A percentile compares a stretch with the other conserved stretches of the same genome.
Conservation (phyloP, 2,797 vertebrate genomes). For the Merluccius polli region DNA sequence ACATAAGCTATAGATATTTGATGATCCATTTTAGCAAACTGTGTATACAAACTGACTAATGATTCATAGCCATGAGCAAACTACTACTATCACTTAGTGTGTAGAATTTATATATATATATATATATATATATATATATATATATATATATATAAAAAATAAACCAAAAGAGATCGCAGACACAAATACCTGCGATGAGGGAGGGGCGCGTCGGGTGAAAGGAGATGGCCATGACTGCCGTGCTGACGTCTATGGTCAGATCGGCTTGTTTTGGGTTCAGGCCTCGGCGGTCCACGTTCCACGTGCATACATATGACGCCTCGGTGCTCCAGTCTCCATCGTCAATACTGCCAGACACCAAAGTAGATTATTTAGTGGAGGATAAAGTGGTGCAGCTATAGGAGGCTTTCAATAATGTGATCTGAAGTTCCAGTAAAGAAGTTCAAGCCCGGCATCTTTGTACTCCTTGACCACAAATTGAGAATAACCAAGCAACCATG, state of each 20-base stretch:
- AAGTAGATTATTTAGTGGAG: no score
- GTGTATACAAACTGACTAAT: no score
- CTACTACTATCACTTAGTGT: no score
- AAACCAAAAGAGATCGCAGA: neutral
- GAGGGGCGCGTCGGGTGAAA: conserved; percentile 86
- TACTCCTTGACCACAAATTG: neutral
- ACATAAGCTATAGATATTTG: no score
- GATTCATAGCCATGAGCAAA: no score
- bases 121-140: no score
- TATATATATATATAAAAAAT: no score
- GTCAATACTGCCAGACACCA: conserved; percentile 64
- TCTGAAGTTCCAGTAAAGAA: neutral
- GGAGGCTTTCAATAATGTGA: neutral
- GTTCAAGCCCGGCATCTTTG: neutral
- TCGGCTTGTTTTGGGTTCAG: conserved; percentile 77
- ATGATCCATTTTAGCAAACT: no score
- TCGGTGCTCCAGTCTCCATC: conserved; percentile 86
- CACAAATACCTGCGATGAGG: conserved; percentile 78
- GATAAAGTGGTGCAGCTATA: neutral
- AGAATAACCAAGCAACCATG: neutral
- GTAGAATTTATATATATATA: no score
- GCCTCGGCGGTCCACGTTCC: conserved; percentile 85
- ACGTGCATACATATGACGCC: conserved; percentile 82
- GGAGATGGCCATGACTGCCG: conserved; percentile 79
- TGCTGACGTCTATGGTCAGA: conserved; percentile 75